Base-by-base conservation (phyloP, 2,113 vertebrate genomes). In the Prolemur simus region DNA sequence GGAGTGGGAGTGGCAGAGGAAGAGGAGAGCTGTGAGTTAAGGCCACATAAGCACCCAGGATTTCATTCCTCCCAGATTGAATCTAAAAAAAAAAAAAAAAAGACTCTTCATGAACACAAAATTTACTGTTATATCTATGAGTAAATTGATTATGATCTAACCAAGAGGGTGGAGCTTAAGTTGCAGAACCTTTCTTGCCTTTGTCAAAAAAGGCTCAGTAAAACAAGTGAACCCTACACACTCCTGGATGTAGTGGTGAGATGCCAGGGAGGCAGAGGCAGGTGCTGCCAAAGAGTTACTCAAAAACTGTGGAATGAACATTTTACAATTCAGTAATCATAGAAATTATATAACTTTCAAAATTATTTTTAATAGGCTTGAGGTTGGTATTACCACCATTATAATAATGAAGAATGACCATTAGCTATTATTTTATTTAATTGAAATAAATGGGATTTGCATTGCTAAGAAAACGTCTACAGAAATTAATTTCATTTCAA, bases 1-100 rank as follows among this genome's bases (percentile, higher is more conserved):
- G 4, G 1, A 32, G 5, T 5, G 1, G 4, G 1, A 32, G 5
- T 7, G 8, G 5, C 13, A 14, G 37, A 77, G 23, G 21, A 49
- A 45, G 49, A 68, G 6, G 18, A 39, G 25, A 11, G 17, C 5
- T 37, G 7, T 12, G 25, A 39, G 27, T 47, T 68, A 17, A 34
- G 6, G 8, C 20, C 10, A 64, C 9, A 0, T 23, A 25, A 82
- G 7, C 11, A 60, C 18, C 15, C 37, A 37, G 58, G 9, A 47
- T 5, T 42, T 45, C 32, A 34, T 32, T 49, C 29, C 3, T 11
- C 3, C 21, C 15, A 20, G 17, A 21, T n/a, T 32, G 6, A 66
- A 39, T 39, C 27, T 21, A 69, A 5, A 11, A 13, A 23, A 12
- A 54, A 17, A 54, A 54, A 54, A 54, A 17, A 45, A 23, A 8